Evolutionary conservation across 2,113 vertebrate species (phyloP).

Genomic region (Aphyosemion australe): DNA sequence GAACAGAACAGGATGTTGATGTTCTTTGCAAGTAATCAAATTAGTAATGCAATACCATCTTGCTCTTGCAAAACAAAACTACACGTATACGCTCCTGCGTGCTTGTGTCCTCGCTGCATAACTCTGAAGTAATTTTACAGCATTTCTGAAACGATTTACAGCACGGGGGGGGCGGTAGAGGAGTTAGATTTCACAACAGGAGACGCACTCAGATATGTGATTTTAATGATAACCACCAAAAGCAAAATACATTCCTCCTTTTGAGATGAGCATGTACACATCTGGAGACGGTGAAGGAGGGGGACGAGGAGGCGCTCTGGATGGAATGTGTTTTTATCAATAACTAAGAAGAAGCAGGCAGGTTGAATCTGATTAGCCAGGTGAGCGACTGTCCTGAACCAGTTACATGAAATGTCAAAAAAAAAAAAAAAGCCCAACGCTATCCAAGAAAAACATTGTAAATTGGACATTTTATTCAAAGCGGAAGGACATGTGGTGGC

Average conservation of each 20-base stretch:
- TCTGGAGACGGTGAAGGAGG: constrained; percentile 19
- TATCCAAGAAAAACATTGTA: constrained; percentile 59
- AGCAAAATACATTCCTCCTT: constrained; percentile 33
- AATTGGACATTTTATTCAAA: constrained; percentile 62
- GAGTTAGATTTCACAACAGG: constrained; percentile 25
- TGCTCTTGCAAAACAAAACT: background rate
- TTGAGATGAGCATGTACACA: constrained; percentile 42
- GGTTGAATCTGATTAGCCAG: constrained; percentile 7
- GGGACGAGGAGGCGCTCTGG: background rate
- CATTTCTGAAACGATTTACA: too few species aligned
- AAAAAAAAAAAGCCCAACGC: constrained; percentile 18
- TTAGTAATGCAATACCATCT: background rate
- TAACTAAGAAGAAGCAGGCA: constrained; percentile 13
- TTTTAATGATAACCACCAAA: constrained; percentile 18
- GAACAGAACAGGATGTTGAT: background rate
- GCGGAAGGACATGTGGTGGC: constrained; percentile 59
- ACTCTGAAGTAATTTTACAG: too few species aligned
- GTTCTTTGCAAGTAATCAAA: background rate
- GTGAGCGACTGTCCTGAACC: background rate
- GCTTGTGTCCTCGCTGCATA: too few species aligned
- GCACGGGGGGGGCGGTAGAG: constrained; percentile 2
- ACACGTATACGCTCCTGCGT: background rate
- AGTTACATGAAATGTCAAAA: constrained; percentile 11
- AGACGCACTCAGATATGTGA: constrained; percentile 4
- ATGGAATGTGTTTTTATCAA: constrained; percentile 42